Percentiles rank a stretch among this genome's conserved stretches.
Evolutionary conservation across 2,797 vertebrate species (phyloP).

Genomic region (Chaetodon trifasciatus): DNA sequence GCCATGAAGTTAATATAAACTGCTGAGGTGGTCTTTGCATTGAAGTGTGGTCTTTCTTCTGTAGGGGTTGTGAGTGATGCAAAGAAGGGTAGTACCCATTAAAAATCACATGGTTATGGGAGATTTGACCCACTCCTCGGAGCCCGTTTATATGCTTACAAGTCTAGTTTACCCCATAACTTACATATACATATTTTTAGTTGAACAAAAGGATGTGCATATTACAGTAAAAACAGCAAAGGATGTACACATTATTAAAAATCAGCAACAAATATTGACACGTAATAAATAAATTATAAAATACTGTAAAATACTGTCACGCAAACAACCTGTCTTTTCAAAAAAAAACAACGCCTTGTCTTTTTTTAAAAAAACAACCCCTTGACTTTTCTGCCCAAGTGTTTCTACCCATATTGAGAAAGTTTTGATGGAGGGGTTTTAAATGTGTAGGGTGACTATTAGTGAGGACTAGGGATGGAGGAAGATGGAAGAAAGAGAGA

Average conservation of each 20-base stretch:
- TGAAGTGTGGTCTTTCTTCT: constrained; percentile 39
- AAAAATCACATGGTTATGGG: background rate
- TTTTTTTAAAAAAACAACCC: too few relatives aligned
- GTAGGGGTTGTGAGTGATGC: background rate
- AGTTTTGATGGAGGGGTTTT: background rate
- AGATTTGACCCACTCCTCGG: background rate
- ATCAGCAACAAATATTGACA: too few relatives aligned
- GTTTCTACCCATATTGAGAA: background rate
- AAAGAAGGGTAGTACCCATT: background rate
- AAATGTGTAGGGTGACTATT: background rate
- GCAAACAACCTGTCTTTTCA: too few relatives aligned
- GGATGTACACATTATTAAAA: background rate
- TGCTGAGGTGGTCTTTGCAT: constrained; percentile 79
- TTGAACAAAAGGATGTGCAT: background rate
- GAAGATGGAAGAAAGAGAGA: background rate
- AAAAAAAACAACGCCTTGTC: too few relatives aligned
- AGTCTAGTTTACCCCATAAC: background rate
- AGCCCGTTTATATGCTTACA: background rate
- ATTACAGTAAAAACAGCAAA: background rate
- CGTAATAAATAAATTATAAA: too few relatives aligned
- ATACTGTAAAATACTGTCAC: background rate
- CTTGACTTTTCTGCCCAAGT: too few relatives aligned
- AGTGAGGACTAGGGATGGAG: background rate
- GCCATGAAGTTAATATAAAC: constrained; percentile 77
- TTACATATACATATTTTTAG: background rate